A percentile compares a stretch with the other conserved stretches of the same genome.
Conservation (phyloP, 2,888 invertebrate genomes). For the Dynastes tityus region DNA sequence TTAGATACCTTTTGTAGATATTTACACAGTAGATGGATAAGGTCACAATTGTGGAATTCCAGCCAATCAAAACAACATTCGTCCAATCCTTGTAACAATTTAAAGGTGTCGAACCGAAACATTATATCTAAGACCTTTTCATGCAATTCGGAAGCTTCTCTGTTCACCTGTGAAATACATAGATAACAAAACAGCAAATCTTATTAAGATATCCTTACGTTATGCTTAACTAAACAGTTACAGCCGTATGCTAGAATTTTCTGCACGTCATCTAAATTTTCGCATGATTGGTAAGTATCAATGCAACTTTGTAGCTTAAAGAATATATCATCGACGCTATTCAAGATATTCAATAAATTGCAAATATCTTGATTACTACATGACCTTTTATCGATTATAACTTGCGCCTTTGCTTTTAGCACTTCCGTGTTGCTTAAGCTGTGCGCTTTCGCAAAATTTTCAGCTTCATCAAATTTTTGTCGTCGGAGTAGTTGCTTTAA, state of each 20-base stretch:
- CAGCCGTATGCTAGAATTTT: conserved; percentile 61
- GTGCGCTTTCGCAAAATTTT: conserved; percentile 69
- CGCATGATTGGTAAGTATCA: conserved; percentile 54
- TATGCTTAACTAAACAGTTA: not conserved
- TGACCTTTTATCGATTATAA: conserved; percentile 62
- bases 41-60: conserved; percentile 67
- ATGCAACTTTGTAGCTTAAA: conserved; percentile 70
- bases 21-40: conserved; percentile 67
- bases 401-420: conserved; percentile 69
- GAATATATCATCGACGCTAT: conserved; percentile 68
- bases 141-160: conserved; percentile 22
- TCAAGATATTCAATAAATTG: conserved; percentile 66
- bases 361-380: conserved; percentile 65
- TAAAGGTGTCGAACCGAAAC: conserved; percentile 69
- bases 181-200: not conserved
- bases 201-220: conserved; percentile 20
- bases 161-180: conserved; percentile 9
- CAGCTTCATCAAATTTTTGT: conserved; percentile 71
- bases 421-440: conserved; percentile 68
- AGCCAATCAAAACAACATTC: conserved; percentile 67
- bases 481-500: conserved; percentile 69
- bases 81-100: conserved; percentile 56
- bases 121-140: conserved; percentile 55
- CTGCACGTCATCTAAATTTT: conserved; percentile 56
- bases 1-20: conserved; percentile 67